Evolutionary conservation across 2,797 vertebrate species (phyloP).

Genomic region (Sus cebifrons): DNA sequence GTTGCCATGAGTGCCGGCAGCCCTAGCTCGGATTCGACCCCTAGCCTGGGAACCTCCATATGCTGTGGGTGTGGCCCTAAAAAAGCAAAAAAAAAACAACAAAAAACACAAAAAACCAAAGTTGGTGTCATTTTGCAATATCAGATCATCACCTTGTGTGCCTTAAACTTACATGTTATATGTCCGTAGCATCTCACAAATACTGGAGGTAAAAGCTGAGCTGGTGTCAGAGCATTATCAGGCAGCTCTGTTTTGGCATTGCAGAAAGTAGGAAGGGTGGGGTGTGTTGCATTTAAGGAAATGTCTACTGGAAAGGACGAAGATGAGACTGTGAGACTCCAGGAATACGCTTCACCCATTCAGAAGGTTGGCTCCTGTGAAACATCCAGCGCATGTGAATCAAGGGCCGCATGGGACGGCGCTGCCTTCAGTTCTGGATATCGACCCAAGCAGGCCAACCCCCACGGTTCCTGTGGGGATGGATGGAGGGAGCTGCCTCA

Average conservation of each 20-base stretch:
- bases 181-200: not conserved
- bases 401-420: accelerated
- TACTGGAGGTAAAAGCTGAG: not conserved
- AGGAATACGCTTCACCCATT: not conserved
- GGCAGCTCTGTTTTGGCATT: not conserved
- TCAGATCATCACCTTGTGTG: too few species aligned
- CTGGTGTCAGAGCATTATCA: not conserved
- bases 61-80: too few species aligned
- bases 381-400: accelerated
- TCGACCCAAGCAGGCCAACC: not conserved
- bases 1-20: too few species aligned
- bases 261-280: not conserved
- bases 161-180: not conserved
- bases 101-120: not conserved
- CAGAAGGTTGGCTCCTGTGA: not conserved
- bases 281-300: not conserved
- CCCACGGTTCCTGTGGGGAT: accelerated
- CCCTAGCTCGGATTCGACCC: too few species aligned
- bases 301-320: not conserved
- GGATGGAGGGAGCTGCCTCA: accelerated
- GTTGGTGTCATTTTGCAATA: not conserved
- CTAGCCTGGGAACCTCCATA: too few species aligned
- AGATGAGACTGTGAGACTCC: not conserved
- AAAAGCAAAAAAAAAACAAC: too few species aligned
- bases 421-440: not conserved